Conservation (phyloP, 2,113 vertebrate genomes). For the Theristicus caerulescens region DNA sequence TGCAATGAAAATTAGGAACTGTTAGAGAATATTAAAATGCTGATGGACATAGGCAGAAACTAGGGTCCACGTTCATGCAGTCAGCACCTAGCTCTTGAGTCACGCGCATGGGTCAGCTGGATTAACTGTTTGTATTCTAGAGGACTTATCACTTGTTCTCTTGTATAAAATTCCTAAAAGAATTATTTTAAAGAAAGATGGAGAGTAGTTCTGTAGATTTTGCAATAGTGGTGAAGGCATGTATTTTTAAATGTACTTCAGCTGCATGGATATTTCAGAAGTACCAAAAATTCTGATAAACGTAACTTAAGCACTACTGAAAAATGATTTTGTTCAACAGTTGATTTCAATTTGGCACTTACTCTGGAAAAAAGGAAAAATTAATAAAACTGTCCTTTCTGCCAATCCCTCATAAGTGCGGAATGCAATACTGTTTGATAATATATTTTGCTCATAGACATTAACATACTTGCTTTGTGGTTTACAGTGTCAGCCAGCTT, state of each 20-base stretch:
- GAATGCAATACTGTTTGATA: neutral
- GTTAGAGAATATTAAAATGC: neutral
- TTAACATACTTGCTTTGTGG: neutral
- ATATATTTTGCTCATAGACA: neutral
- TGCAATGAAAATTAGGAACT: neutral
- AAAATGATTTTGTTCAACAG: neutral
- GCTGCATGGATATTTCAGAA: neutral
- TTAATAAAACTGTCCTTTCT: neutral
- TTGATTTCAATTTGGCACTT: neutral
- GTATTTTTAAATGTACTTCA: neutral
- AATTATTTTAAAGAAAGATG: neutral
- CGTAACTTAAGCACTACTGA: neutral
- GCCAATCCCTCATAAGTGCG: neutral
- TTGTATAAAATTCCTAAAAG: neutral
- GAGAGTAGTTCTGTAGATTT: neutral
- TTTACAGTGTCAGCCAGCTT: neutral
- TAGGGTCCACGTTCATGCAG: neutral
- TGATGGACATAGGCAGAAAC: neutral
- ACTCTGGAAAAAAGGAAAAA: neutral
- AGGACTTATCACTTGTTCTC: neutral
- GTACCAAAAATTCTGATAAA: neutral
- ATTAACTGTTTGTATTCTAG: neutral
- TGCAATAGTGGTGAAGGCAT: neutral
- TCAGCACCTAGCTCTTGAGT: neutral
- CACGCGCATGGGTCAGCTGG: neutral